Evolutionary conservation across 1,140 invertebrate species (phyloP).

Genomic region (Bombus terrestris): DNA sequence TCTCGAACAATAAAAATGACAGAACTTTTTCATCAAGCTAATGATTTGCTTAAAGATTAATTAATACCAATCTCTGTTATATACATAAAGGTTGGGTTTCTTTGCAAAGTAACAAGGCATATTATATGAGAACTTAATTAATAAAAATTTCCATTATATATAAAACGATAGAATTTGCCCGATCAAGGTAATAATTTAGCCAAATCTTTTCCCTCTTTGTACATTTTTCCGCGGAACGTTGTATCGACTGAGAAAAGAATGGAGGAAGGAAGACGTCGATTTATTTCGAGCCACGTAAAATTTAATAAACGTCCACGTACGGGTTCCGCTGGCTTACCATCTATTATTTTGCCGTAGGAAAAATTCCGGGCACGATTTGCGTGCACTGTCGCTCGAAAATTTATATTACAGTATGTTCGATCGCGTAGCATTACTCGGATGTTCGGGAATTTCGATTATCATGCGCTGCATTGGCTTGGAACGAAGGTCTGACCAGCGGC

Average conservation of each 20-base stretch:
- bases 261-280: slow-evolving; percentile 1
- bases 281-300: slow-evolving; percentile 36
- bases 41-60: too few species aligned
- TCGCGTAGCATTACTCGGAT: slow-evolving; percentile 18
- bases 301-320: slow-evolving; percentile 56
- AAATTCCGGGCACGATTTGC: slow-evolving; percentile 61
- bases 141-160: too few species aligned
- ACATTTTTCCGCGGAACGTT: not conserved
- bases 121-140: too few species aligned
- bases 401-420: slow-evolving; percentile 42
- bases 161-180: too few species aligned
- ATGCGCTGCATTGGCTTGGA: not conserved
- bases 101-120: too few species aligned
- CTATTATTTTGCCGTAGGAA: slow-evolving; percentile 52
- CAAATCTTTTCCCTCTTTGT: not conserved
- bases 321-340: slow-evolving; percentile 39
- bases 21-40: too few species aligned
- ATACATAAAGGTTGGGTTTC: too few species aligned
- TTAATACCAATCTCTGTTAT: too few species aligned
- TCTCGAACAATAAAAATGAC: too few species aligned
- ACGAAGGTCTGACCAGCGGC: slow-evolving; percentile 9
- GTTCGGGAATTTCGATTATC: slow-evolving; percentile 32
- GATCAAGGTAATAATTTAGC: not conserved
- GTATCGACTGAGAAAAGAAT: not conserved
- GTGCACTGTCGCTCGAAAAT: slow-evolving; percentile 46